Conservation (phyloP, 2,888 invertebrate species). For the Atrina japonica region DNA sequence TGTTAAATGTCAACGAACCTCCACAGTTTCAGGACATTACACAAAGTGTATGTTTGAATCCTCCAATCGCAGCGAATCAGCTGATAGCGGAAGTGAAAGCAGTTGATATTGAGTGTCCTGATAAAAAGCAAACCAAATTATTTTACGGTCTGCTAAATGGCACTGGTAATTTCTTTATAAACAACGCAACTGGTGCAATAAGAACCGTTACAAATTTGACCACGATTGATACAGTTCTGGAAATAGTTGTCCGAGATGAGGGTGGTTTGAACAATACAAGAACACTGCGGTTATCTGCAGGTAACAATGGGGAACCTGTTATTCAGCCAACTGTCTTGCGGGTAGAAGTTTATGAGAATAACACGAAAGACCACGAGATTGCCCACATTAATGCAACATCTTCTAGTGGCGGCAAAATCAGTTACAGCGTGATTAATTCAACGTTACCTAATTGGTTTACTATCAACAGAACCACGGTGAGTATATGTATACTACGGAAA, state of each 20-base stretch:
- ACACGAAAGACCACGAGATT: not conserved
- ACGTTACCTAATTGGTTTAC: slow-evolving; percentile 7
- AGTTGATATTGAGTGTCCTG: slow-evolving; percentile 20
- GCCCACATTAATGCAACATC: slow-evolving; percentile 32
- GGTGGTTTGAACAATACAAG: slow-evolving; percentile 30
- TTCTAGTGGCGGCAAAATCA: not conserved
- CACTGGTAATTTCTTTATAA: slow-evolving; percentile 2
- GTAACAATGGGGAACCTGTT: slow-evolving; percentile 27
- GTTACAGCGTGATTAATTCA: slow-evolving; percentile 17
- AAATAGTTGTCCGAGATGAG: slow-evolving; percentile 21
- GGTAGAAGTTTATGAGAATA: slow-evolving; percentile 15
- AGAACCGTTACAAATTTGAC: not conserved
- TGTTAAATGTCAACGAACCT: slow-evolving; percentile 51
- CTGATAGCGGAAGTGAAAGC: slow-evolving; percentile 22
- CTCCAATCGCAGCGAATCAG: slow-evolving; percentile 1
- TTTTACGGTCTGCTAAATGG: slow-evolving; percentile 14
- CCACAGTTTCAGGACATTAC: slow-evolving; percentile 42
- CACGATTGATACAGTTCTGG: not conserved
- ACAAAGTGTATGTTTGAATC: slow-evolving; percentile 33
- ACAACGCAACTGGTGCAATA: slow-evolving; percentile 7
- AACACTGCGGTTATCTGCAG: slow-evolving; percentile 13
- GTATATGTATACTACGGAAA: no score
- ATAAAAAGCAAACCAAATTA: not conserved
- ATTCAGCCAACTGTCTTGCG: slow-evolving; percentile 22
- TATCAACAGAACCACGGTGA: slow-evolving; percentile 18